Evolutionary conservation across 2,888 invertebrate genomes (phyloP), one percentile per base, ranked within the genome.

Genomic region (Gibbula magus): DNA sequence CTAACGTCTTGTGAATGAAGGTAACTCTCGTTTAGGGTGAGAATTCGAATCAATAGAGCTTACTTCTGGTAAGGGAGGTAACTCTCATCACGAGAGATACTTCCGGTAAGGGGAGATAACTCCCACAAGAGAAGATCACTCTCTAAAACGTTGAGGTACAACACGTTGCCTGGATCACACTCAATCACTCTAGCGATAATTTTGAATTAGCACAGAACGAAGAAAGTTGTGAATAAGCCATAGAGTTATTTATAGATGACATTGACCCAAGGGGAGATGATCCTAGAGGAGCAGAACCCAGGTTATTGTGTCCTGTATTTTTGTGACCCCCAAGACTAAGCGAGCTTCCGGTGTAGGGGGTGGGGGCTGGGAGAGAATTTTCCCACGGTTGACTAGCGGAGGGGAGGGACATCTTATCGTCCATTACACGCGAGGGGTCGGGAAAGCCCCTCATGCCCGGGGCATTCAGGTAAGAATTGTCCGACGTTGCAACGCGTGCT

Each of bases 401-500:
- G 20, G 56, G 83, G 56, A 79, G 82, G 82, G 82, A n/a, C 75
- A 79, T 39, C 83, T 82, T 73, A 83, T 84, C 80, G 84, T 86
- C 52, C 85, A 79, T 54, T 83, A 84, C 39, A 83, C 82, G 70
- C 83, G 86, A 82, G 85, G 87, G 80, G 85, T 86, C 78, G 83
- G 85, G 39, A 81, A 82, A 70, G 25, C 74, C 76, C 18, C 75
- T 75, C 45, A 81, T 78, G 1, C 81, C 52, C 16, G 83, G 79
- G 20, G 29, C 53, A 82, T 78, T 74, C 75, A 82, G 39, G 80
- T 78, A 67, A 83, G 88, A 75, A 83, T 81, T 56, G 85, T 88
- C 77, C 25, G 91, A 91, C 2, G 92, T 91, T n/a, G 91, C 92
- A 20, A 90, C 89, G 82, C 91, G 90, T 18, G 91, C 92, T 39